These are phyloP conservation scores for Latheticus oryzae DNA, from an alignment of 2,888 invertebrate species.

Conservation along the genomic window DNA sequence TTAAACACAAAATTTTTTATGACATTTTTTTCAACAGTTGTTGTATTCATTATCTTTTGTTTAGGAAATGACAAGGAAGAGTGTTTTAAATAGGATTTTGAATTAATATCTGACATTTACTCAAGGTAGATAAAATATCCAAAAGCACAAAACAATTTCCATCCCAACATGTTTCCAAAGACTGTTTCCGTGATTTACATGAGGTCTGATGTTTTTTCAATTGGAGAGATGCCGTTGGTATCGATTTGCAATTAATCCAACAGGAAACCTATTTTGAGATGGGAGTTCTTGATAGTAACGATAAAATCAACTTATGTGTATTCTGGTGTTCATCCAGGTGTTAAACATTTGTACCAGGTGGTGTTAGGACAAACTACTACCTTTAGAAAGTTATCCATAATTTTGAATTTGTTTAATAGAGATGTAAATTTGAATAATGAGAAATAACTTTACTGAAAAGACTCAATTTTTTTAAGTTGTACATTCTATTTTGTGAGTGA, in stretches of 20 bases:
- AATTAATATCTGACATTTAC: too few relatives aligned
- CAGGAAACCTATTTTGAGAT: conserved; percentile 31
- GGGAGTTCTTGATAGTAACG: conserved; percentile 28
- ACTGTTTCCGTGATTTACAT: conserved; percentile 24
- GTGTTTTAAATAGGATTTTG: too few relatives aligned
- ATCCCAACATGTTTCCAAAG: conserved; percentile 8
- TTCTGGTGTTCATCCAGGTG: conserved; percentile 39
- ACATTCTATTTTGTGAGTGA: too few relatives aligned
- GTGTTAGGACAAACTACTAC: conserved; percentile 46
- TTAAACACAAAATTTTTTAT: too few relatives aligned
- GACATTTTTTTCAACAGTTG: too few relatives aligned
- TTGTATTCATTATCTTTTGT: too few relatives aligned
- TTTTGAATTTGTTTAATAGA: conserved; percentile 36
- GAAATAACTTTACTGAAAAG: too few relatives aligned
- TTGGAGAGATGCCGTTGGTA: conserved; percentile 21
- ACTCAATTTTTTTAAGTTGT: too few relatives aligned
- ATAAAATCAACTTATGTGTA: conserved; percentile 39
- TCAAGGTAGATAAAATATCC: too few relatives aligned
- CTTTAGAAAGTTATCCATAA: conserved; percentile 27
- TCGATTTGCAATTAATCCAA: conserved; percentile 38
- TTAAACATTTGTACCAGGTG: conserved; percentile 44
- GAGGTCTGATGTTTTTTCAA: conserved; percentile 29
- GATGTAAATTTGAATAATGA: conserved; percentile 26
- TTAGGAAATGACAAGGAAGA: too few relatives aligned
- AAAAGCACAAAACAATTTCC: too few relatives aligned